phyloP scores from a whole-genome alignment of 2,888 invertebrate genomes.

The Zaprionus obscuricornis region DNA sequence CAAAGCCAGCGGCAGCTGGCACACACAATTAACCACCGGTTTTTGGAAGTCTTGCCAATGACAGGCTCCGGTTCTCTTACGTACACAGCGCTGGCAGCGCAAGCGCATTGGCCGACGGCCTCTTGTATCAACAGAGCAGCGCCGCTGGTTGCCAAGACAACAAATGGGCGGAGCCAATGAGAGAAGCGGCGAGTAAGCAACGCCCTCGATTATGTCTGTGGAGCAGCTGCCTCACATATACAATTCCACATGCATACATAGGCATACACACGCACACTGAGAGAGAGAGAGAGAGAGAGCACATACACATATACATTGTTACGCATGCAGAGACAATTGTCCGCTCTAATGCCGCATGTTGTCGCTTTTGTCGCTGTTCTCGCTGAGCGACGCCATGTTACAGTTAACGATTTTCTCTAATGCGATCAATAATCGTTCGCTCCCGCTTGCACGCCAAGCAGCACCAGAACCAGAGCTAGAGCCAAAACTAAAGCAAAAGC shows the following conservation, averaged over 20 bases:
- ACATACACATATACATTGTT: background rate
- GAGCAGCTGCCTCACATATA: constrained; percentile 36
- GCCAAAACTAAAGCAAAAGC: no score
- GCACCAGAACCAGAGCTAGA: no score
- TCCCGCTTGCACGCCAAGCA: constrained; percentile 49
- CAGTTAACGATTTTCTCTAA: constrained; percentile 79
- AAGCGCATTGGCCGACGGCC: constrained; percentile 76
- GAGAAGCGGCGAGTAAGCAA: constrained; percentile 39
- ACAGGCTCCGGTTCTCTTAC: constrained; percentile 71
- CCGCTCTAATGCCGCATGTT: constrained; percentile 41
- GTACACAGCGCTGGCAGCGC: constrained; percentile 75
- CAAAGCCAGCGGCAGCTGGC: constrained; percentile 13
- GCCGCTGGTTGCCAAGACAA: constrained; percentile 75
- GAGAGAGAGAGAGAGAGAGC: constrained; percentile 6
- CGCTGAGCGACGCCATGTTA: constrained; percentile 78
- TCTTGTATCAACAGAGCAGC: constrained; percentile 73
- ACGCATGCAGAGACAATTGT: background rate
- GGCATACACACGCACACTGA: constrained; percentile 1
- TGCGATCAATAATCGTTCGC: constrained; percentile 78
- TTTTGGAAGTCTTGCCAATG: constrained; percentile 62
- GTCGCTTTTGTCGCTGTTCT: constrained; percentile 7
- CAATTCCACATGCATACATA: constrained; percentile 10
- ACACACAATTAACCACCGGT: constrained; percentile 44
- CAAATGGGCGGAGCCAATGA: constrained; percentile 65
- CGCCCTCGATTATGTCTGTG: constrained; percentile 55